Conservation (phyloP, 2,797 vertebrate genomes). For the Falco rusticolus region DNA sequence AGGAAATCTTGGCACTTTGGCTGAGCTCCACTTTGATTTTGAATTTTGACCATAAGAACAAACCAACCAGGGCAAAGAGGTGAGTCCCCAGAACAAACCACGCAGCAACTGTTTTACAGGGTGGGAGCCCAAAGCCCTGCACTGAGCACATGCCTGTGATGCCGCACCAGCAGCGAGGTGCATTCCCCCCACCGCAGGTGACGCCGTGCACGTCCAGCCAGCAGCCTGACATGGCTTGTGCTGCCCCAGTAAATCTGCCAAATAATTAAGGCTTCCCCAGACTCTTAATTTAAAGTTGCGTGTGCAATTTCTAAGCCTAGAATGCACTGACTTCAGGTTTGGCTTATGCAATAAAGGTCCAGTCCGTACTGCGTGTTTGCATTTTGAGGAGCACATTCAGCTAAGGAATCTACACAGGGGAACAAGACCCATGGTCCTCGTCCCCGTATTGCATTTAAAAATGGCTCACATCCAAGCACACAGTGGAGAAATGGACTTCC, state of each 20-base stretch:
- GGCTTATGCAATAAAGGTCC: neutral
- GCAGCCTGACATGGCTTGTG: neutral
- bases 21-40: slow-evolving; percentile 19
- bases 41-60: neutral
- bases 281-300: neutral
- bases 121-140: neutral
- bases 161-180: neutral
- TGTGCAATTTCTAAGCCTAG: neutral
- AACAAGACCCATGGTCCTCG: neutral
- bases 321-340: neutral
- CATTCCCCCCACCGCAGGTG: neutral
- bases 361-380: neutral
- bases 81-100: neutral
- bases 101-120: neutral
- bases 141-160: neutral
- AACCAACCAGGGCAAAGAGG: neutral
- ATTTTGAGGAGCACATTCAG: neutral
- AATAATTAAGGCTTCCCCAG: neutral
- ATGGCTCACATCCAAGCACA: neutral
- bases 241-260: neutral
- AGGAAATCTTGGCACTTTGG: slow-evolving; percentile 18
- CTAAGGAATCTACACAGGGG: neutral
- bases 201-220: accelerated
- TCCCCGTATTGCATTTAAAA: neutral
- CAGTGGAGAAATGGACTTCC: neutral